Conservation (phyloP, 2,113 vertebrate species). For the Petromus typicus region DNA sequence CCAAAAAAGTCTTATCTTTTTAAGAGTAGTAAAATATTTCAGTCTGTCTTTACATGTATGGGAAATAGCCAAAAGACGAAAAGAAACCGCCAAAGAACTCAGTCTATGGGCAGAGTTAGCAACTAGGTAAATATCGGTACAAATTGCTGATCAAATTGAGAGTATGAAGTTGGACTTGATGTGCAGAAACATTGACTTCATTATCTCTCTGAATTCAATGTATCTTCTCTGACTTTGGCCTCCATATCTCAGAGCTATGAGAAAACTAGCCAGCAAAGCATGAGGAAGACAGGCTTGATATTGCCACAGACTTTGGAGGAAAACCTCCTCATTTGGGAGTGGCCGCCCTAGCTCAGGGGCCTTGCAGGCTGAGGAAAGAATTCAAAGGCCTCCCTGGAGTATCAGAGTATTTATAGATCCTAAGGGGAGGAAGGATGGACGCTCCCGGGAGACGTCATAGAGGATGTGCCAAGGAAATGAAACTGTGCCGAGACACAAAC, state of each 20-base stretch:
- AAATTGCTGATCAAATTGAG: neutral
- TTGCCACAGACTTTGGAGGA: neutral
- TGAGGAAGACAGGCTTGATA: conserved; percentile 19
- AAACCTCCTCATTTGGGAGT: conserved; percentile 45
- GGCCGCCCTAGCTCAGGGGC: conserved; percentile 2
- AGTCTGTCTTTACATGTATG: neutral
- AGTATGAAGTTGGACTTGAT: neutral
- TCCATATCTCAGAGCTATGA: conserved; percentile 22
- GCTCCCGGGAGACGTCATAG: conserved; percentile 74
- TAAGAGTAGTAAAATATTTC: neutral
- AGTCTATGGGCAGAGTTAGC: neutral
- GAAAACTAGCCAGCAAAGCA: conserved; percentile 4
- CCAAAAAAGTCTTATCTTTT: conserved; percentile 22
- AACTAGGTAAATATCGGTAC: neutral
- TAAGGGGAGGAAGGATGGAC: conserved; percentile 77
- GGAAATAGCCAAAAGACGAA: conserved; percentile 23
- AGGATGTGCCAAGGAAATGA: conserved; percentile 77
- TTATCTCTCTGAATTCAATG: neutral
- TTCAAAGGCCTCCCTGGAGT: neutral
- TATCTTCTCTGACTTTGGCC: neutral
- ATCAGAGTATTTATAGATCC: conserved; percentile 74
- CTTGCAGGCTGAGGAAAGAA: conserved; percentile 64
- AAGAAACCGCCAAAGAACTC: neutral
- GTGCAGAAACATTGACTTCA: neutral
- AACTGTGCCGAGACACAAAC: conserved; percentile 62